Evolutionary conservation across 2,888 invertebrate species (phyloP).

Genomic region (Thecocarcelia acutangulata): DNA sequence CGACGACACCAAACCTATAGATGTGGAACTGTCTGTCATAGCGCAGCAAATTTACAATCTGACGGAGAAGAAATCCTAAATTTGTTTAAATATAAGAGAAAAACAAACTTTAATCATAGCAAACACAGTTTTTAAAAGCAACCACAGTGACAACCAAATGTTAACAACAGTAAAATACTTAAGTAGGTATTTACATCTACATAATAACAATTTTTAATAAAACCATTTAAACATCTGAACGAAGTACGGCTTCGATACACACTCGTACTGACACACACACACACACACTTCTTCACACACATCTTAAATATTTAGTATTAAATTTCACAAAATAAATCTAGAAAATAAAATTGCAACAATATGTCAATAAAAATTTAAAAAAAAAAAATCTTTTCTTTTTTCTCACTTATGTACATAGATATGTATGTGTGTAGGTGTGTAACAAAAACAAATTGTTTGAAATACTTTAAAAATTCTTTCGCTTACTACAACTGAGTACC

Average conservation of each 20-base stretch:
- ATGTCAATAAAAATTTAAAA: conserved; percentile 45
- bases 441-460: conserved; percentile 27
- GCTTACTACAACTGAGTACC: conserved; percentile 17
- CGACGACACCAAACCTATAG: conserved; percentile 94
- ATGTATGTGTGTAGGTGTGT: too few relatives aligned
- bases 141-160: conserved; percentile 51
- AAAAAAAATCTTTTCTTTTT: conserved; percentile 15
- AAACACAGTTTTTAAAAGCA: conserved; percentile 15
- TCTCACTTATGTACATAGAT: not conserved
- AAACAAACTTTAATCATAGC: conserved; percentile 20
- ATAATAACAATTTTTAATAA: conserved; percentile 37
- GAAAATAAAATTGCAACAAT: conserved; percentile 6
- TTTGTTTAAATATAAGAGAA: conserved; percentile 34
- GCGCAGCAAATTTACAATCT: conserved; percentile 86
- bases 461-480: conserved; percentile 35
- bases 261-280: too few relatives aligned
- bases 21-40: conserved; percentile 92
- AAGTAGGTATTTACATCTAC: conserved; percentile 28
- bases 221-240: conserved; percentile 28
- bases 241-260: conserved; percentile 9
- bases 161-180: conserved; percentile 54
- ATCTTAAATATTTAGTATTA: conserved; percentile 35
- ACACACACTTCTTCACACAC: conserved; percentile 5
- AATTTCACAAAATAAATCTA: conserved; percentile 17
- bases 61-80: conserved; percentile 80